Percentiles rank a stretch among this genome's conserved stretches.
Conservation (phyloP, 1,140 invertebrate species). For the Drosophila eugracilis region DNA sequence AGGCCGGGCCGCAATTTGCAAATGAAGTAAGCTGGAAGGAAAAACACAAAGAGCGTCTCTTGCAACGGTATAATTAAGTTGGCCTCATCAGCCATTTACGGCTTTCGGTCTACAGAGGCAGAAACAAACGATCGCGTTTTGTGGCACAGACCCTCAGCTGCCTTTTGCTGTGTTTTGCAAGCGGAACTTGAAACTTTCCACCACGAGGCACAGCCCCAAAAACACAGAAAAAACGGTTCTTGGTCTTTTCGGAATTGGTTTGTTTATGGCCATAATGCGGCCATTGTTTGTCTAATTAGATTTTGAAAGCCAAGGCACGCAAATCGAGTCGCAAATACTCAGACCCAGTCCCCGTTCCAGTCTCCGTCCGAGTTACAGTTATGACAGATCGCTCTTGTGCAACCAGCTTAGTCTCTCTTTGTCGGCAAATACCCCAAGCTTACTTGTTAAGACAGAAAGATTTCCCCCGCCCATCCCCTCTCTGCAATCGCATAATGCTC, state of each 20-base stretch:
- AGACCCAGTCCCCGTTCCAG: no score
- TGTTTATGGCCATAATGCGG: conserved; percentile 61
- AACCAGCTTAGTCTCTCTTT: conserved; percentile 13
- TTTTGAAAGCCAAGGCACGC: conserved; percentile 60
- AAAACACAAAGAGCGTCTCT: conserved; percentile 60
- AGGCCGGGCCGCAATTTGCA: conserved; percentile 73
- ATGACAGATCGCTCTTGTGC: conserved; percentile 33
- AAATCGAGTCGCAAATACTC: conserved; percentile 46
- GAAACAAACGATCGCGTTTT: conserved; percentile 60
- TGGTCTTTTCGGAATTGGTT: conserved; percentile 16
- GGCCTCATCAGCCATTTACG: conserved; percentile 77
- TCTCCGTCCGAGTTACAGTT: conserved; percentile 35
- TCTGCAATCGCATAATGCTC: conserved; percentile 51
- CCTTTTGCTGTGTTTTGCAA: conserved; percentile 63
- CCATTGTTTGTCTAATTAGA: conserved; percentile 70
- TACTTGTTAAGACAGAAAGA: no score
- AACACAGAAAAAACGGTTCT: conserved; percentile 40
- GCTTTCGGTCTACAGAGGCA: conserved; percentile 48
- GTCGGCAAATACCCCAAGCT: conserved; percentile 26
- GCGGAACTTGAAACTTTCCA: conserved; percentile 62
- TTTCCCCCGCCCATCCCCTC: neutral
- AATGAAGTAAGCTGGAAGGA: conserved; percentile 57
- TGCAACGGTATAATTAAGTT: conserved; percentile 78
- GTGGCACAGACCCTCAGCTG: conserved; percentile 48
- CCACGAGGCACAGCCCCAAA: conserved; percentile 8